phyloP scores from a whole-genome alignment of 2,797 vertebrate species.

The Thalassophryne amazonica region DNA sequence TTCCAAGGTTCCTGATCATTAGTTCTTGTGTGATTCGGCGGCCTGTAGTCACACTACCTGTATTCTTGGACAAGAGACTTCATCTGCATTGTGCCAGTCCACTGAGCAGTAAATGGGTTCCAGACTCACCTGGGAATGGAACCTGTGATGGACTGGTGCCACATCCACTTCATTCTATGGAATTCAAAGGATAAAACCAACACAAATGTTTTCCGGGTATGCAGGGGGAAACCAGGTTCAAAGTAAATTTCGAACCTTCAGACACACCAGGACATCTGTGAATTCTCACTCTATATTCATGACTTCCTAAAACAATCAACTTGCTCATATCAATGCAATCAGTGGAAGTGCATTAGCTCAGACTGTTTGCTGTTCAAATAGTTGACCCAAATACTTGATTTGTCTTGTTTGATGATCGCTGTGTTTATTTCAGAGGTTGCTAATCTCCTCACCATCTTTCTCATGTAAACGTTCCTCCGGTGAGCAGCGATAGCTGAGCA shows the following conservation, averaged over 20 bases:
- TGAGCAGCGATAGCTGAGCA: conserved; percentile 33
- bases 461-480: conserved; percentile 51
- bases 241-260: not conserved
- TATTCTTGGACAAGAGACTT: no score
- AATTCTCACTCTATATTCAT: conserved; percentile 26
- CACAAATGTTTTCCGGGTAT: no score
- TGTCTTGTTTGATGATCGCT: conserved; percentile 52
- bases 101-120: no score
- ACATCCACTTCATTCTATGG: no score
- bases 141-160: no score
- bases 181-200: no score
- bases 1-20: no score
- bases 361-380: conserved; percentile 47
- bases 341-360: conserved; percentile 35
- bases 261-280: not conserved
- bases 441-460: conserved; percentile 58
- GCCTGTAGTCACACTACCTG: no score
- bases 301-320: conserved; percentile 33
- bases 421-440: conserved; percentile 55
- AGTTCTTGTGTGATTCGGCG: no score
- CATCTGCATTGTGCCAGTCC: no score
- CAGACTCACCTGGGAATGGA: no score
- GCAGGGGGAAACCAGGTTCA: not conserved
- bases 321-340: conserved; percentile 33
- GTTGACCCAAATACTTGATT: conserved; percentile 46